Conservation (phyloP, 35 echinoderm and acorn worm genomes). For the Hemicentrotus pulcherrimus region DNA sequence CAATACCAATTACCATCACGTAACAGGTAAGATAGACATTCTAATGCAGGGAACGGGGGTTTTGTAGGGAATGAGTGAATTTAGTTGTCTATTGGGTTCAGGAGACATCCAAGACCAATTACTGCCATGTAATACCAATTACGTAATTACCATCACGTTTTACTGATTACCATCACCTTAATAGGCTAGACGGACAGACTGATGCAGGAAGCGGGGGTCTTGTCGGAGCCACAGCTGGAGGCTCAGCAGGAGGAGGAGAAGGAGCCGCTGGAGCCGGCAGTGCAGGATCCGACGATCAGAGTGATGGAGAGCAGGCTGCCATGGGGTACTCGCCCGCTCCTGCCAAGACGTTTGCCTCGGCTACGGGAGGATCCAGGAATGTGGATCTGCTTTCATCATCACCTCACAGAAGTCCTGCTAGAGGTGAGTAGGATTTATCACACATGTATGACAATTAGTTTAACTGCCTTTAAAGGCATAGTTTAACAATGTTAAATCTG, state of each 20-base stretch:
- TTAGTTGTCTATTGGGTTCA: too few relatives aligned
- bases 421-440: slow-evolving; percentile 57
- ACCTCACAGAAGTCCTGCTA: slow-evolving; percentile 58
- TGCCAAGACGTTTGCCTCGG: slow-evolving; percentile 60
- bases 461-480: too few relatives aligned
- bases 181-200: slow-evolving; percentile 37
- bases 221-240: not conserved
- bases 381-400: slow-evolving; percentile 55
- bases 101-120: too few relatives aligned
- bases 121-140: too few relatives aligned
- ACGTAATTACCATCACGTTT: too few relatives aligned
- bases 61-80: too few relatives aligned
- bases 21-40: not conserved
- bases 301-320: not conserved
- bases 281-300: not conserved
- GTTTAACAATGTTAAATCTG: too few relatives aligned
- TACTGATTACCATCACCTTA: too few relatives aligned
- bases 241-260: not conserved
- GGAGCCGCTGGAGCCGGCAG: not conserved
- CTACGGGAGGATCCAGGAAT: slow-evolving; percentile 41
- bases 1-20: not conserved
- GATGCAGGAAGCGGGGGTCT: slow-evolving; percentile 24
- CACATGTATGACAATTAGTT: too few relatives aligned
- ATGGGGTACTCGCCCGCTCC: not conserved
- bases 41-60: too few relatives aligned